Evolutionary conservation across 2,797 vertebrate genomes (phyloP).

Genomic region (Meriones psammophilus): DNA sequence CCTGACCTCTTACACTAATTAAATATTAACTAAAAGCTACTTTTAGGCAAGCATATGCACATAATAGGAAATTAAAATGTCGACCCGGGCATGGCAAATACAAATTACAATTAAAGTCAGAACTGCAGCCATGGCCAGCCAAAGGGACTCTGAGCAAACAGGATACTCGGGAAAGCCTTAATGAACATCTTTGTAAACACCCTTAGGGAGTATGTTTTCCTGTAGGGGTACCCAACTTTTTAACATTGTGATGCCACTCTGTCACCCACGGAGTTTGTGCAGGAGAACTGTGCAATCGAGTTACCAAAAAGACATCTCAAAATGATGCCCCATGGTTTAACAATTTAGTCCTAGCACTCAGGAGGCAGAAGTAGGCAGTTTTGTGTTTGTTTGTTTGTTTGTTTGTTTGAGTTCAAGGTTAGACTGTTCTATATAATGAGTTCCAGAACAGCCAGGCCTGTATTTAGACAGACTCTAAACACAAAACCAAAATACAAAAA

Average conservation of each 20-base stretch:
- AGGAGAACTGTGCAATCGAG: not conserved
- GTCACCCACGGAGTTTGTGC: not conserved
- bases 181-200: not conserved
- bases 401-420: not conserved
- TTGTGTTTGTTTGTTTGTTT: too few species aligned
- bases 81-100: not conserved
- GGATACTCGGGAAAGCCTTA: not conserved
- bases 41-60: not conserved
- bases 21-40: conserved; percentile 16
- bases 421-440: not conserved
- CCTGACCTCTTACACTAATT: not conserved
- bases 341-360: not conserved
- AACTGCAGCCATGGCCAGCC: not conserved
- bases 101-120: not conserved
- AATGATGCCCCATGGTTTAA: not conserved
- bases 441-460: not conserved
- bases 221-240: not conserved
- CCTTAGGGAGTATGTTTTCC: not conserved
- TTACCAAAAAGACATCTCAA: not conserved
- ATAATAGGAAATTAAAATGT: not conserved
- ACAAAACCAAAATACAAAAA: not conserved
- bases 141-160: not conserved
- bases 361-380: not conserved
- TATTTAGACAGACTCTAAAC: not conserved
- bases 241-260: not conserved